phyloP scores from a whole-genome alignment of 1,140 invertebrate species.

The Drosophila sulfurigaster region DNA sequence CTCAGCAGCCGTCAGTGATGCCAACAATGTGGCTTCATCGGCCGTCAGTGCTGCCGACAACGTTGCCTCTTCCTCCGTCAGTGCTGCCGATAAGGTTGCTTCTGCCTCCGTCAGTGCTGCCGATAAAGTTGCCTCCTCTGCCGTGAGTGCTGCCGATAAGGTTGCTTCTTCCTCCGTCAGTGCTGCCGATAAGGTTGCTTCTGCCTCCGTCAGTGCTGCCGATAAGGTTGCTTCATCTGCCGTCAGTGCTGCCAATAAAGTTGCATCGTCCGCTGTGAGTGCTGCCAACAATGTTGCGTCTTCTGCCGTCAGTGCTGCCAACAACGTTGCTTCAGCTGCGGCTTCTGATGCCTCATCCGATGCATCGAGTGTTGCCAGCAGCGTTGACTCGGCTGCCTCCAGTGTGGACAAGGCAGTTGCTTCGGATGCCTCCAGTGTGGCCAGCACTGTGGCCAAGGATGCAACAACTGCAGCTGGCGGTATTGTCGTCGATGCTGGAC shows the following conservation, averaged over 20 bases:
- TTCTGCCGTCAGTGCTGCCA: background rate
- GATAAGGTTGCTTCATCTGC: background rate
- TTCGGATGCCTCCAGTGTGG: conserved; percentile 12
- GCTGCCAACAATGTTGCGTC: conserved; percentile 3
- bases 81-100: background rate
- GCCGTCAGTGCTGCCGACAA: background rate
- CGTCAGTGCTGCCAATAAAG: background rate
- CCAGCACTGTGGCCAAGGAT: background rate
- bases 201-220: background rate
- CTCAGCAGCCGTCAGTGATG: background rate
- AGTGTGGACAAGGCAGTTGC: background rate
- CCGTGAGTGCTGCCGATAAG: background rate
- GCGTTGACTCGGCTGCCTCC: background rate
- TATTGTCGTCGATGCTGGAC: background rate
- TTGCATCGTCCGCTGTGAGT: background rate
- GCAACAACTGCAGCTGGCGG: conserved; percentile 18
- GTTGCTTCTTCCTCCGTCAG: background rate
- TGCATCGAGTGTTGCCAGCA: conserved; percentile 6
- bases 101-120: background rate
- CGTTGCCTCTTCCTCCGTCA: background rate
- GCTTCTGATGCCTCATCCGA: background rate
- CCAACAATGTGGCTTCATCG: background rate
- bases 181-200: background rate
- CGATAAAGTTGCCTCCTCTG: background rate
- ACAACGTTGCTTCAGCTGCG: background rate